phyloP scores from a whole-genome alignment of 2,113 vertebrate genomes.

The Orientallactaga bullata region DNA sequence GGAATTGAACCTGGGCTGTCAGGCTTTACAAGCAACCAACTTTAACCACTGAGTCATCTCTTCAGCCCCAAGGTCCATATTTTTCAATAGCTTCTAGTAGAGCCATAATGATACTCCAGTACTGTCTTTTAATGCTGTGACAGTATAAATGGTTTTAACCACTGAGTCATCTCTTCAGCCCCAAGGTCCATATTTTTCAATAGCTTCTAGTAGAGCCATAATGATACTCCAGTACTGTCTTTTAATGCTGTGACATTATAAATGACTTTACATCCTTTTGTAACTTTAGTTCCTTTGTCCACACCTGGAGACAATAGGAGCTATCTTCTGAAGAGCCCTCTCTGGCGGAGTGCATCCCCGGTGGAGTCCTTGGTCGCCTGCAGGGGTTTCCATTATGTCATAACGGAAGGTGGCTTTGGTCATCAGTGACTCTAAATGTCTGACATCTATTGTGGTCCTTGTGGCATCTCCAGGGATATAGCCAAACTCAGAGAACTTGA shows the following conservation, averaged over 20 bases:
- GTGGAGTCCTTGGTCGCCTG: no score
- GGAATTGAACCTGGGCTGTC: no score
- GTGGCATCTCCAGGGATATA: neutral
- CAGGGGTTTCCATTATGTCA: neutral
- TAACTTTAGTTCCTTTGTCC: neutral
- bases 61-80: no score
- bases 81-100: neutral
- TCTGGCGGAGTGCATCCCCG: fast-evolving
- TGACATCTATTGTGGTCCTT: neutral
- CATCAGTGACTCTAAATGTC: neutral
- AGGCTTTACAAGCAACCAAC: no score
- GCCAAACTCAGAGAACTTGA: neutral
- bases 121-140: neutral
- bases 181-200: no score
- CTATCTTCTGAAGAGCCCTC: neutral
- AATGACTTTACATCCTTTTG: neutral
- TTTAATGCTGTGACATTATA: neutral
- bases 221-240: neutral
- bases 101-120: neutral
- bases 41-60: no score
- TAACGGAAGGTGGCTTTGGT: neutral
- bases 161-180: no score
- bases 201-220: neutral
- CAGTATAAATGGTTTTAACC: neutral
- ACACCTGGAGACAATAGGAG: neutral